Evolutionary conservation across 2,888 invertebrate species (phyloP), one percentile per base, ranked within the genome.

Genomic region (Hyles lineata): DNA sequence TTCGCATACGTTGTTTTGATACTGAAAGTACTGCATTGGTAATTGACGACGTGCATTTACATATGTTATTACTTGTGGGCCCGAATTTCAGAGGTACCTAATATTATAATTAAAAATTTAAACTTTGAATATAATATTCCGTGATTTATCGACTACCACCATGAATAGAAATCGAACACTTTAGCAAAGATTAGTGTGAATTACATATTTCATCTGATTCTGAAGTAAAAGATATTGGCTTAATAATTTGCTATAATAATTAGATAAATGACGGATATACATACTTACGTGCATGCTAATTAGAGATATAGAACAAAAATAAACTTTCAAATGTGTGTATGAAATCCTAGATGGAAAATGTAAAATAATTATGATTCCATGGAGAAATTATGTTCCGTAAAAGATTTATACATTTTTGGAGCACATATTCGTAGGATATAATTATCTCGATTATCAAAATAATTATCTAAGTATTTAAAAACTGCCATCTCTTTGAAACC

Each of bases 21-120:
- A n/a, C 58, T n/a, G 58, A 58, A 58, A 58, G 19, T 58, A 58
- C 58, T 58, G 58, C 58, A n/a, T 58, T n/a, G 19, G 58, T 58
- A n/a, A n/a, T 58, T n/a, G 58, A 58, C 1, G 21, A 58, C 8
- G 21, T n/a, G 3, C 58, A 58, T 58, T n/a, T 58, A n/a, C 58
- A 58, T 58, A 58, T 21, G 21, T n/a, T n/a, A 21, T 58, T 58
- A n/a, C 58, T 58, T n/a, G 58, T 58, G 8, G 58, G 58, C 21
- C 58, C 19, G 21, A 58, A 58, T 21, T 58, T 58, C 58, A 58
- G 58, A 58, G n/a, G 19, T 58, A n/a, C 58, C 58, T 58, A 3
- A 58, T 58, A n/a, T 58, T 58, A n/a, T 58, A n/a, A 58, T 58
- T 58, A 58, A n/a, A n/a, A n/a, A n/a, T n/a, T 58, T 58, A 58